These are phyloP conservation scores for Drosophila sp. DNA, from an alignment of 1,140 invertebrate genomes.

Conservation along the genomic window DNA sequence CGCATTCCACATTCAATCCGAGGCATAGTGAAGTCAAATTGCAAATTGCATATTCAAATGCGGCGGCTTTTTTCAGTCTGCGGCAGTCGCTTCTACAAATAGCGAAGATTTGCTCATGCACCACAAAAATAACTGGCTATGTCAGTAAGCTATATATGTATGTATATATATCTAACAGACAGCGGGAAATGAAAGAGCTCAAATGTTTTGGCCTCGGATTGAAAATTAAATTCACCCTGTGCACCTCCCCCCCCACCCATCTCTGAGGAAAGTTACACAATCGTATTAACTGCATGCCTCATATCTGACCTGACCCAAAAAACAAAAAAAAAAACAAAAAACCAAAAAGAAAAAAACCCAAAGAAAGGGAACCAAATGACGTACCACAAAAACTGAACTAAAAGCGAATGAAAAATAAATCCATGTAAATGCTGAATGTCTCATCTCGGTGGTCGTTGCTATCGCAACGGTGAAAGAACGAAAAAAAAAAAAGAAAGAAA, in stretches of 20 bases:
- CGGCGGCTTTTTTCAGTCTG: slow-evolving; percentile 76
- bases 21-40: slow-evolving; percentile 71
- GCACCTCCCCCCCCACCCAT: neutral
- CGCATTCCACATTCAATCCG: slow-evolving; percentile 26
- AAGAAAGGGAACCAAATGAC: neutral
- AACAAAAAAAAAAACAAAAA: slow-evolving; percentile 18
- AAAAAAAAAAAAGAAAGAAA: slow-evolving; percentile 34
- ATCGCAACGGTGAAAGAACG: slow-evolving; percentile 21
- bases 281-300: slow-evolving; percentile 55
- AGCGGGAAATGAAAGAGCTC: slow-evolving; percentile 48
- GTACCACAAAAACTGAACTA: neutral
- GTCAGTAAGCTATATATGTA: slow-evolving; percentile 28
- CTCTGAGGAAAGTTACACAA: slow-evolving; percentile 42
- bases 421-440: slow-evolving; percentile 38
- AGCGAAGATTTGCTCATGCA: slow-evolving; percentile 77
- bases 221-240: slow-evolving; percentile 66
- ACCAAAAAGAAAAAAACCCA: neutral
- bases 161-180: slow-evolving; percentile 35
- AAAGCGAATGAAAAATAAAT: slow-evolving; percentile 1
- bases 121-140: slow-evolving; percentile 75
- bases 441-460: slow-evolving; percentile 14
- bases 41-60: slow-evolving; percentile 80
- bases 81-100: slow-evolving; percentile 76
- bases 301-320: slow-evolving; percentile 76
- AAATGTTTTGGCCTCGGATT: slow-evolving; percentile 73